Evolutionary conservation across 2,888 invertebrate genomes (phyloP), one percentile per base, ranked within the genome.

Genomic region (Zhuqinia jingwanae): DNA sequence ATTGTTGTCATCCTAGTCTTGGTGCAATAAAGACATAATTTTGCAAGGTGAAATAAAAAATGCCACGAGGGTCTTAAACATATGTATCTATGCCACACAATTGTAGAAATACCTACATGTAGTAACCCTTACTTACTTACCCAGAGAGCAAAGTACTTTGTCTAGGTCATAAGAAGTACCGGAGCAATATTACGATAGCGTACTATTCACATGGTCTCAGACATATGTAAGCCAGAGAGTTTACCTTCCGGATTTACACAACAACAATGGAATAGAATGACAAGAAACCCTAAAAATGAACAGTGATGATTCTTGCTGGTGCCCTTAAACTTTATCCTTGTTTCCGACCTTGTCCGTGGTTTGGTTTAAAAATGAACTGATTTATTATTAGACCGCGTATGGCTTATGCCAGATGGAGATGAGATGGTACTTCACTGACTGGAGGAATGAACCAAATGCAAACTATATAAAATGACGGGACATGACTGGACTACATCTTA

Each of bases 311-410:
- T n/a, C n/a, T n/a, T n/a, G n/a, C n/a, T n/a, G n/a, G 53, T 30
- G 30, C 63, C 63, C 30, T 63, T 30, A 30, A 36, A 20, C 5
- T 11, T 36, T 6, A 56, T 53, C 77, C 25, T 77, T 60, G 58
- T n/a, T 36, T 60, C 11, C 22, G 45, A 42, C 77, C 77, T 77
- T 77, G 77, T 77, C 77, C 77, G 58, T 77, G 77, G 60, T 30
- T 60, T 13, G 45, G 42, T n/a, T n/a, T n/a, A n/a, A n/a, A n/a
- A 22, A 45, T 45, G 58, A 45, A 13, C 30, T 30, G 30, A 58
- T 45, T 42, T 77, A 77, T n/a, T 30, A 60, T 60, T 58, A 58
- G 76, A 56, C 20, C n/a, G 25, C 36, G 20, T 25, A 53, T 5
- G 22, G n/a, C 25, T 17, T 36, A 20, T 22, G 56, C 20, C 11